Percentiles rank a stretch among this genome's conserved stretches.
Evolutionary conservation across 2,888 invertebrate species (phyloP).

Genomic region (Leptinotarsa peninsularis): DNA sequence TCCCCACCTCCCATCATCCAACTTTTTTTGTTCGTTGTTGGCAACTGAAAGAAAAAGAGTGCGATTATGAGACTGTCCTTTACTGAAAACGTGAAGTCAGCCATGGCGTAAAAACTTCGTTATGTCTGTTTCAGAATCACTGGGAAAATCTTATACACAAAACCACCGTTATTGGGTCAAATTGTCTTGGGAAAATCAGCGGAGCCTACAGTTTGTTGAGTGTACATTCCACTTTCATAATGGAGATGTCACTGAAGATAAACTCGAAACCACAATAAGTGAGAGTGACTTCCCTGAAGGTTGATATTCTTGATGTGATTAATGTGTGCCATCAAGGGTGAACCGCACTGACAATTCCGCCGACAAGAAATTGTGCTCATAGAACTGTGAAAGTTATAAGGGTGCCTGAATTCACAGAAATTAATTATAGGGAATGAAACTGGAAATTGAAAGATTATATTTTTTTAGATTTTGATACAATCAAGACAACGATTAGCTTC

Average conservation of each 20-base stretch:
- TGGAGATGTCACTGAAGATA: conserved; percentile 27
- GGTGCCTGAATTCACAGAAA: not conserved
- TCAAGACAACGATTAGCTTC: no score
- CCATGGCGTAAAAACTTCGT: not conserved
- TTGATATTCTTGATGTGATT: conserved; percentile 28
- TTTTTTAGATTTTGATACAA: not conserved
- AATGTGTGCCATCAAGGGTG: conserved; percentile 14
- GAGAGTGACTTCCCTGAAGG: conserved; percentile 12
- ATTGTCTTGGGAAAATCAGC: conserved; percentile 22
- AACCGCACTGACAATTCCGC: not conserved
- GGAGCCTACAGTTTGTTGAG: conserved; percentile 25
- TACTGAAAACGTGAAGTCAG: not conserved
- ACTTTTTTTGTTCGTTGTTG: not conserved
- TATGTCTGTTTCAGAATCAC: conserved; percentile 4
- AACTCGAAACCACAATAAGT: conserved; percentile 17
- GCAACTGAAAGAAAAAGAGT: not conserved
- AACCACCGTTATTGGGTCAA: conserved; percentile 1
- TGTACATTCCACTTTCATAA: conserved; percentile 19
- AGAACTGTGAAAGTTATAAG: conserved; percentile 27
- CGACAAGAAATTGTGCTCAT: conserved; percentile 14
- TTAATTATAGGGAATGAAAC: conserved; percentile 9
- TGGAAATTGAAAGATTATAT: not conserved
- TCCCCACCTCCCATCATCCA: not conserved
- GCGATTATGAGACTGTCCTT: not conserved
- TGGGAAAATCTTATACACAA: not conserved